Conservation (phyloP, 2,113 vertebrate species). For the Oxygymnocypris stewartii region DNA sequence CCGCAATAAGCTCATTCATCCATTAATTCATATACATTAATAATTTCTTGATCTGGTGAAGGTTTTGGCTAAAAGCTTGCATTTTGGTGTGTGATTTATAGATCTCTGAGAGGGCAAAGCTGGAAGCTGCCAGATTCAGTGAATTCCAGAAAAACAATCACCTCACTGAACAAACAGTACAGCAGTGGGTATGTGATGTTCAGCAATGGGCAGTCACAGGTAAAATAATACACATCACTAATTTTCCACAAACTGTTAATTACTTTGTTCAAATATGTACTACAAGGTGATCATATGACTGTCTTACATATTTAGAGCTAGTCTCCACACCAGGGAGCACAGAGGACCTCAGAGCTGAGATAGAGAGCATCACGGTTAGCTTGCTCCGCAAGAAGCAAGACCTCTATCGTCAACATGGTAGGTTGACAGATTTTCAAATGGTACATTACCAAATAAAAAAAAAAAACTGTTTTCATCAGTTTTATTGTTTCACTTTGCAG, state of each 20-base stretch:
- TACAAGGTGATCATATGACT: not conserved
- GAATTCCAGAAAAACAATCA: not conserved
- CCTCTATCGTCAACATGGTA: not conserved
- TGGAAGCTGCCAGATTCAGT: not conserved
- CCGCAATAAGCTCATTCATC: not conserved
- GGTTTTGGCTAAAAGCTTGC: not conserved
- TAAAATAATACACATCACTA: not conserved
- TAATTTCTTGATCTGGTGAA: not conserved
- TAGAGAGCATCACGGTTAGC: not conserved
- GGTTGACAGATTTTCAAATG: not conserved
- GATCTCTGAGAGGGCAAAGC: not conserved
- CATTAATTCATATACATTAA: not conserved
- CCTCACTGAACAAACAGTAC: not conserved
- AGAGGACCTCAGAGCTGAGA: slow-evolving; percentile 5
- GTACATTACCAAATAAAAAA: not conserved
- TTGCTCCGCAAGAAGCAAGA: not conserved
- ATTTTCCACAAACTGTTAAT: not conserved
- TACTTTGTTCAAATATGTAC: slow-evolving; percentile 2
- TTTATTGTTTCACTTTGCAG: slow-evolving; percentile 1
- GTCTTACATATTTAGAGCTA: not conserved
- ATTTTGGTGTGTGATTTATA: not conserved
- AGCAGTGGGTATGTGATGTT: slow-evolving; percentile 14
- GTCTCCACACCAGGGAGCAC: not conserved
- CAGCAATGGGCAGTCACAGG: not conserved
- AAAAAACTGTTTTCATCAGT: not conserved